Evolutionary conservation across 2,113 vertebrate genomes (phyloP).

Genomic region (Datnioides undecimradiatus): DNA sequence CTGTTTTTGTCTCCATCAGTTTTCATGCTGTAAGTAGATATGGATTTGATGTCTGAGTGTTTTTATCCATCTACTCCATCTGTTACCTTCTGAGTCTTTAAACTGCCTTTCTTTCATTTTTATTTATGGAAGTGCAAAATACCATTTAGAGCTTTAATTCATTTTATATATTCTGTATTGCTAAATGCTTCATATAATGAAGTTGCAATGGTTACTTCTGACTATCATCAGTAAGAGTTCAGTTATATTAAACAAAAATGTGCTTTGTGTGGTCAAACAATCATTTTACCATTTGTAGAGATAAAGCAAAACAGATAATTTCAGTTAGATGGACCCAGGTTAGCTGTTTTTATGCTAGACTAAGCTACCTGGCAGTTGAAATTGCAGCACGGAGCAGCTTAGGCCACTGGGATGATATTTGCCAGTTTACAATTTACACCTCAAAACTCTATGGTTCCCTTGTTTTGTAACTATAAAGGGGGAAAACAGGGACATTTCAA

Average conservation of each 20-base stretch:
- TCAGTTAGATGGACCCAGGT: no score
- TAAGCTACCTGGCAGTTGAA: neutral
- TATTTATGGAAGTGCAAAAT: neutral
- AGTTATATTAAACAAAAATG: no score
- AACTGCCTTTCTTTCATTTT: neutral
- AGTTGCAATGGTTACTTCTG: no score
- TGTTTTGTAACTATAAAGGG: neutral
- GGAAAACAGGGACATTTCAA: neutral
- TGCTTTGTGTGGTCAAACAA: no score
- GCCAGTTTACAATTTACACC: neutral
- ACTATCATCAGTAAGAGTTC: no score
- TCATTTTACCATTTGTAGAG: no score
- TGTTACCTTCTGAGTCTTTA: conserved; percentile 1
- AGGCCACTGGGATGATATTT: neutral
- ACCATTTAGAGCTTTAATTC: neutral
- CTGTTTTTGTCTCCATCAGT: conserved; percentile 64
- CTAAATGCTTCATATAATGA: neutral
- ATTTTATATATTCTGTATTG: neutral
- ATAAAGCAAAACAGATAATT: no score
- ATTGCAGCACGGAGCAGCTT: neutral
- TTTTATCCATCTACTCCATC: conserved; percentile 18
- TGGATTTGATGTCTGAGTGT: conserved; percentile 31
- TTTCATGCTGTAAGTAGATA: conserved; percentile 62
- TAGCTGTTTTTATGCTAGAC: neutral
- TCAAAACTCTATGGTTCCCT: neutral